Conservation (phyloP, 92 coral and sea anemone species). For the Epizoanthus stellaris region DNA sequence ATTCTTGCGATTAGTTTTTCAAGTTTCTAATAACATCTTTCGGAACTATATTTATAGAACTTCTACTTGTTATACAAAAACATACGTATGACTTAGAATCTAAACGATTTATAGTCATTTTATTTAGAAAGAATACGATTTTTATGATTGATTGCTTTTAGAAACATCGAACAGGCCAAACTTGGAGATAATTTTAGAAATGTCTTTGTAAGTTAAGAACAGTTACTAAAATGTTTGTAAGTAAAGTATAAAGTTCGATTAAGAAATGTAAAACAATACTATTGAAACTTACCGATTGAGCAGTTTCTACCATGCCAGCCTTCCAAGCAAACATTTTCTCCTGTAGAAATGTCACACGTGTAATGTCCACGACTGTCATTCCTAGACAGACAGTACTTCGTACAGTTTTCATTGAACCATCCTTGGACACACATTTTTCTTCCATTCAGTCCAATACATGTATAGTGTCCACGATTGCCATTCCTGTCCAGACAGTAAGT, state of each 20-base stretch:
- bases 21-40: too few relatives aligned
- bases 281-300: conserved; percentile 17
- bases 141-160: background rate
- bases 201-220: background rate
- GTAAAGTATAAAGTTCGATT: background rate
- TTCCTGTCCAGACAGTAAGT: conserved; percentile 54
- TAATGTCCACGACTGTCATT: conserved; percentile 42
- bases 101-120: too few relatives aligned
- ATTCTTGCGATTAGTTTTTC: too few relatives aligned
- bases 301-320: conserved; percentile 58
- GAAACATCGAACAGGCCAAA: background rate
- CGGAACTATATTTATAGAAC: too few relatives aligned
- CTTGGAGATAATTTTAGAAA: background rate
- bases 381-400: conserved; percentile 34
- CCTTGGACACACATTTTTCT: conserved; percentile 22
- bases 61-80: too few relatives aligned
- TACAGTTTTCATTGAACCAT: conserved; percentile 57
- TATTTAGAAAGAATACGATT: background rate
- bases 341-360: conserved; percentile 36
- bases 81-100: too few relatives aligned
- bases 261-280: background rate
- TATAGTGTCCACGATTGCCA: conserved; percentile 45
- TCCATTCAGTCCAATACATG: conserved; percentile 32
- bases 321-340: conserved; percentile 39
- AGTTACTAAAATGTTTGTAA: too few relatives aligned